Evolutionary conservation across 53 echinoderm and acorn worm species (phyloP).

Genomic region (Arbacia lixula): DNA sequence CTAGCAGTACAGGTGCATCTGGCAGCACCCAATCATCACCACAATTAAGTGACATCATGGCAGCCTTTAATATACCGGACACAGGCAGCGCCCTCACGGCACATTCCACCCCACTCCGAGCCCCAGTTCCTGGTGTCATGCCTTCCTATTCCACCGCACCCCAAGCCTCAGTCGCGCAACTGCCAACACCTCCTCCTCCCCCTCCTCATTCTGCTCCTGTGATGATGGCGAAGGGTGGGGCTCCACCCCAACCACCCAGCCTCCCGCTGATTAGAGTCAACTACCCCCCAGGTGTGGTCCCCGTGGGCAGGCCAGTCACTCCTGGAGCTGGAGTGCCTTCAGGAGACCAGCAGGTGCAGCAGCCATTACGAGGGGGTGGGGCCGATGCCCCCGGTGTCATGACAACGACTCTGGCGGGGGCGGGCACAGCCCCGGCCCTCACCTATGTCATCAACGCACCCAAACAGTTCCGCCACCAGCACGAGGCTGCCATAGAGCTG

Average conservation of each 20-base stretch:
- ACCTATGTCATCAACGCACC: neutral
- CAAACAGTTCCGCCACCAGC: slow-evolving; percentile 7
- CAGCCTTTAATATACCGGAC: slow-evolving; percentile 26
- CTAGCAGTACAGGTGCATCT: no score
- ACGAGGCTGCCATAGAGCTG: slow-evolving; percentile 18
- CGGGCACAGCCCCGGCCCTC: neutral
- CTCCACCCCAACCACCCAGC: neutral
- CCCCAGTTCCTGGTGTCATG: neutral
- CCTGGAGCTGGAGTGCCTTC: no score
- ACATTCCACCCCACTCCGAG: neutral
- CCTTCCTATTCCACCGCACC: neutral
- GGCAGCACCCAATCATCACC: no score
- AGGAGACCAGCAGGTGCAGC: no score
- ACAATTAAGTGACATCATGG: slow-evolving; percentile 34
- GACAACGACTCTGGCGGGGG: no score
- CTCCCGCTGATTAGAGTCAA: neutral
- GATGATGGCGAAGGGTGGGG: neutral
- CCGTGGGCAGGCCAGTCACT: no score
- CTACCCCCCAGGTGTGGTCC: neutral
- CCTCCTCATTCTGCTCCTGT: neutral
- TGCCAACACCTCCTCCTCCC: neutral
- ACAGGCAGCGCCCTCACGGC: neutral
- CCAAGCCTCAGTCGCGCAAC: neutral
- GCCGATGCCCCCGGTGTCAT: no score
- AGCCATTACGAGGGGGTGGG: no score